Evolutionary conservation across 2,113 vertebrate species (phyloP), one percentile per base, ranked within the genome.

Genomic region (Phylloscopus whistleri): DNA sequence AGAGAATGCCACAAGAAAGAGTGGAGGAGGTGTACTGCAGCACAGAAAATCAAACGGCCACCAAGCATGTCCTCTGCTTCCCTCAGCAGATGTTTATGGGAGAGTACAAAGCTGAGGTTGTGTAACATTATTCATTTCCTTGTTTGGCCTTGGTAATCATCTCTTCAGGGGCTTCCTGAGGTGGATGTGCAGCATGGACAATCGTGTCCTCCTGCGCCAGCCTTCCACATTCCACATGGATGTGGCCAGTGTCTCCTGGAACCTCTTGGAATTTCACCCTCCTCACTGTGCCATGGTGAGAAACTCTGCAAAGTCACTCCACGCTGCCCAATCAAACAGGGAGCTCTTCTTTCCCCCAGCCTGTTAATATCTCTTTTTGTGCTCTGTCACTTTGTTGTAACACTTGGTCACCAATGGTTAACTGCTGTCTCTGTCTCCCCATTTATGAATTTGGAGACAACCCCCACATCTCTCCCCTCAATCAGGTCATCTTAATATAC

Each of bases 61-160:
- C 10, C 9, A 70, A 31, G 35, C 35, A 48, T 0, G 0, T 63
- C 73, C 75, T 76, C 79, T 56, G 27, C 28, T 73, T 73, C 68
- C 74, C 66, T 31, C 27, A 87, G 74, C 77, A 93, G 60, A 87
- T 84, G 48, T 93, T 91, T 87, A 78, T 10, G 11, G 55, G 4
- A 84, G 14, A 93, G 35, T 30, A 56, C 37, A 74, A 89, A 89
- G 72, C 43, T 70, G 89, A 94, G 89, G 46, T 31, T 70, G 48
- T 87, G 30, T 23, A 76, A 56, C 26, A 55, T 81, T 89, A 89
- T 93, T 91, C 2, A 89, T 94, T 95, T 96, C 84, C 84, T 84
- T 81, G 23, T 91, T 63, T 94, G 69, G 33, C 56, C 69, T 75
- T 33, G 27, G 80, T 53, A 89, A 58, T 80, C 72, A 27, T 48